Conservation (phyloP, 2,797 vertebrate genomes). For the Knipowitschia caucasica region DNA sequence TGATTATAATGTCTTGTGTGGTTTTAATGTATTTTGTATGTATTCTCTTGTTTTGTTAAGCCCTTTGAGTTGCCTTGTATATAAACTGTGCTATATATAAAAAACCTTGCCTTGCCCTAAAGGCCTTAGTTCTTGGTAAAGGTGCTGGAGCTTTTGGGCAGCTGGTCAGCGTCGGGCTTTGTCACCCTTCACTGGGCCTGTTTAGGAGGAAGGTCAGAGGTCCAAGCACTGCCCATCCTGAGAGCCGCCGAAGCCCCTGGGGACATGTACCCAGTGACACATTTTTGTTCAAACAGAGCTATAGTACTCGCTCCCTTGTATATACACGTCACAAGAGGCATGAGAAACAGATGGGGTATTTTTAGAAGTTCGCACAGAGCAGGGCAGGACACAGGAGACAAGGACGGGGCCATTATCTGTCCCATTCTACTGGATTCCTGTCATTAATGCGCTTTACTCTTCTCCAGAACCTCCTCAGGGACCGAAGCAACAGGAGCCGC, state of each 20-base stretch:
- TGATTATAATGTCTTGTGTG: no score
- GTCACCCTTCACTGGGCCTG: constrained; percentile 35
- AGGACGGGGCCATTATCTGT: constrained; percentile 11
- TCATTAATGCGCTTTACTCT: background rate
- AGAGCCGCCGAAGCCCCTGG: constrained; percentile 19
- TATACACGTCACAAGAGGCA: constrained; percentile 31
- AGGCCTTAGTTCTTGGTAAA: background rate
- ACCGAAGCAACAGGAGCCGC: background rate
- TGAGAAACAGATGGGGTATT: constrained; percentile 65
- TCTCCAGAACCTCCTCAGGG: constrained; percentile 3
- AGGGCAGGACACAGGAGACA: constrained; percentile 20
- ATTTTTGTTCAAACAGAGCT: constrained; percentile 26
- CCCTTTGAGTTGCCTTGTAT: no score
- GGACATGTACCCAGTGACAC: constrained; percentile 12
- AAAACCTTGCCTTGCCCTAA: no score
- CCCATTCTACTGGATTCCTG: background rate
- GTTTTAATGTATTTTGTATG: no score
- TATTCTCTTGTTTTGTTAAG: no score
- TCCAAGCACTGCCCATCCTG: constrained; percentile 30
- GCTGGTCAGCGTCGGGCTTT: constrained; percentile 50
- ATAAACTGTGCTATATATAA: no score
- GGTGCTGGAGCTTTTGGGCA: constrained; percentile 40
- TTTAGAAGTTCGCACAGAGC: constrained; percentile 55
- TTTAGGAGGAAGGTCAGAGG: constrained; percentile 48
- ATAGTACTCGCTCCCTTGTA: constrained; percentile 32